A percentile compares a stretch with the other conserved stretches of the same genome.
phyloP scores from a whole-genome alignment of 2,888 invertebrate genomes.

The Apantesis nais region DNA sequence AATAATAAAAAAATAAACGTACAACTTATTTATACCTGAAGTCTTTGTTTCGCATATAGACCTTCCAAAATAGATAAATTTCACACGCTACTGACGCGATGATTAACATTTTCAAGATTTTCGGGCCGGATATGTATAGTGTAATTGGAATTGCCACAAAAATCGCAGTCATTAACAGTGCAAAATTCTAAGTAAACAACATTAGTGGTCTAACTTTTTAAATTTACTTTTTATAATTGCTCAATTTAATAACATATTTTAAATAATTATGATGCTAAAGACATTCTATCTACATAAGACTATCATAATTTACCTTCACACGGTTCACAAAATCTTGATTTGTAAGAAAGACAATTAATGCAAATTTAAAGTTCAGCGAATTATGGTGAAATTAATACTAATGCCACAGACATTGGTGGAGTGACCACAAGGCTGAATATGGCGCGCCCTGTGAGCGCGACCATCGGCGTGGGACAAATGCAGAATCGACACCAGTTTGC shows the following conservation, averaged over 20 bases:
- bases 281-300: neutral
- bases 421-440: conserved; percentile 65
- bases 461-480: conserved; percentile 68
- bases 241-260: neutral
- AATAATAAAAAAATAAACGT: neutral
- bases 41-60: too few relatives aligned
- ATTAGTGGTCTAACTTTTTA: neutral
- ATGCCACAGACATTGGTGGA: conserved; percentile 67
- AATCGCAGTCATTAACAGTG: neutral
- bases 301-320: neutral
- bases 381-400: conserved; percentile 60
- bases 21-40: neutral
- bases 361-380: conserved; percentile 38
- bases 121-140: neutral
- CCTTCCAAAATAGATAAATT: neutral
- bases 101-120: neutral
- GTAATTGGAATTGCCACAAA: neutral
- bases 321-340: neutral
- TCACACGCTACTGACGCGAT: neutral
- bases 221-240: neutral
- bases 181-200: neutral
- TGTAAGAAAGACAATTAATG: conserved; percentile 3
- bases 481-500: conserved; percentile 76
- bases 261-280: neutral
- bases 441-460: conserved; percentile 50